Percentiles rank a stretch among this genome's conserved stretches.
These are phyloP conservation scores for Sebastiscus albofasciatus DNA, from an alignment of 2,797 vertebrate genomes.

Conservation along the genomic window DNA sequence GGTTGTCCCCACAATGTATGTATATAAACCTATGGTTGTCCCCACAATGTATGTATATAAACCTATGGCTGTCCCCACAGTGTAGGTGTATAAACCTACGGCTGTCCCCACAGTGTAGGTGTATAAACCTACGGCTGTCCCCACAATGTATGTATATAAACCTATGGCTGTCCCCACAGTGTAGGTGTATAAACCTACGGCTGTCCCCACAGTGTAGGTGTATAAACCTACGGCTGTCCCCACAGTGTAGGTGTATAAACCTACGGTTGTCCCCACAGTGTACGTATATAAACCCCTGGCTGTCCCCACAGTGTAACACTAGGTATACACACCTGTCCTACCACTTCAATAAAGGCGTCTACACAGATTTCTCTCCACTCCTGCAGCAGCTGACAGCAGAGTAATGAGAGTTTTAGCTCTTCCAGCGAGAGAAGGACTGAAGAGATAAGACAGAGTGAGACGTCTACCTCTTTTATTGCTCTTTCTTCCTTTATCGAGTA, in stretches of 20 bases:
- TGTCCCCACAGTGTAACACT: not conserved
- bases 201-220: not conserved
- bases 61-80: not conserved
- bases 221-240: not conserved
- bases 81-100: not conserved
- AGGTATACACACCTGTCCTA: not conserved
- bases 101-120: no score
- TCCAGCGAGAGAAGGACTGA: constrained; percentile 1
- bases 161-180: not conserved
- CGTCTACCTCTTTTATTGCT: constrained; percentile 11
- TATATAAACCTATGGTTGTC: not conserved
- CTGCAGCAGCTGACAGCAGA: constrained; percentile 46
- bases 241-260: no score
- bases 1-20: not conserved
- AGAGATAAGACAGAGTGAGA: constrained; percentile 41
- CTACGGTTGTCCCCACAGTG: not conserved
- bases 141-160: not conserved
- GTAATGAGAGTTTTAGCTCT: constrained; percentile 45
- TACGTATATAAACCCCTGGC: not conserved
- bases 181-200: not conserved
- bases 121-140: not conserved
- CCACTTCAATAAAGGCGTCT: constrained; percentile 16
- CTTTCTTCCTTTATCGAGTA: constrained; percentile 5
- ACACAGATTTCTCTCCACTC: not conserved
- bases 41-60: no score